A percentile compares a stretch with the other conserved stretches of the same genome.
Evolutionary conservation across 2,888 invertebrate species (phyloP).

Genomic region (Melanophora roralis): DNA sequence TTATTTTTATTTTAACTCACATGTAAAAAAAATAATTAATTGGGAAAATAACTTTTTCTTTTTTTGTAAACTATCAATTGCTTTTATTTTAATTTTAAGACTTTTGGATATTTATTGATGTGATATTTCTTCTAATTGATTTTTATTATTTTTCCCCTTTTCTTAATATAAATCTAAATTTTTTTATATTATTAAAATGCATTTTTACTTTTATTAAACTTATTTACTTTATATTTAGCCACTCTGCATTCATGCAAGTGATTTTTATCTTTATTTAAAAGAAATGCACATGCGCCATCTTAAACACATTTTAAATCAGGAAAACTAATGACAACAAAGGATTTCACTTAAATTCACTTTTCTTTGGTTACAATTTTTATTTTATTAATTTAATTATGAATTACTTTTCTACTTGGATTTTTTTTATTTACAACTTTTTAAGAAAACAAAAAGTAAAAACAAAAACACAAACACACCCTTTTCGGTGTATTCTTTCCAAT

Average conservation of each 20-base stretch:
- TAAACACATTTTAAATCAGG: background rate
- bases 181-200: slow-evolving; percentile 16
- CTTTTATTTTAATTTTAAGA: background rate
- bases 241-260: slow-evolving; percentile 30
- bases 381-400: slow-evolving; percentile 8
- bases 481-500: background rate
- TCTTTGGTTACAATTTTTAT: background rate
- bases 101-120: background rate
- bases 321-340: slow-evolving; percentile 46
- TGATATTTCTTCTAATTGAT: background rate
- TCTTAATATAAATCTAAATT: background rate
- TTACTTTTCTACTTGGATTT: background rate
- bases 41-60: no score
- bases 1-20: no score
- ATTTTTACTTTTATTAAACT: slow-evolving; percentile 1
- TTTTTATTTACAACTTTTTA: background rate
- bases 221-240: slow-evolving; percentile 1
- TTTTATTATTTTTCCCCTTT: background rate
- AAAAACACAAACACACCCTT: slow-evolving; percentile 44
- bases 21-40: no score
- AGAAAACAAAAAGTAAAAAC: background rate
- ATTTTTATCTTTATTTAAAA: slow-evolving; percentile 27
- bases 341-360: slow-evolving; percentile 38
- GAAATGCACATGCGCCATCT: slow-evolving; percentile 55
- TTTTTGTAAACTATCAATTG: background rate